phyloP scores from a whole-genome alignment of 1,140 invertebrate genomes.

The Drosophila miranda region DNA sequence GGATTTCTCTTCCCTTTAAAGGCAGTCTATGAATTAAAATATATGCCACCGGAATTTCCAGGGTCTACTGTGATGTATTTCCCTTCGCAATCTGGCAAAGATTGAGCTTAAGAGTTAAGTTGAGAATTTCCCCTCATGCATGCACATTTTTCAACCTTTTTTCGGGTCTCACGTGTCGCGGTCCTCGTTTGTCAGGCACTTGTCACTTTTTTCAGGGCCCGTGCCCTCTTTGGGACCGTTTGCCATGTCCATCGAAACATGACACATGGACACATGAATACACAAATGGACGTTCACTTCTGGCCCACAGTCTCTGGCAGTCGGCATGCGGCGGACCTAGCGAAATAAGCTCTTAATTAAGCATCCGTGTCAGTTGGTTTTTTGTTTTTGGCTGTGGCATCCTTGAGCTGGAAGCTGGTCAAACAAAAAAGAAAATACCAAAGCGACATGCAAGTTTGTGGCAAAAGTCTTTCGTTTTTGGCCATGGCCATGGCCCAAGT shows the following conservation, averaged over 20 bases:
- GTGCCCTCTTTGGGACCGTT: slow-evolving; percentile 36
- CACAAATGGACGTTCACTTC: slow-evolving; percentile 53
- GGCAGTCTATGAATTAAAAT: too few species aligned
- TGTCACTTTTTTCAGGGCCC: slow-evolving; percentile 4
- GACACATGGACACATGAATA: slow-evolving; percentile 43
- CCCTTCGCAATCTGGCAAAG: not conserved
- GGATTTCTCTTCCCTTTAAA: slow-evolving; percentile 3
- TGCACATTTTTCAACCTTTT: slow-evolving; percentile 2
- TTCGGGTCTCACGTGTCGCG: slow-evolving; percentile 24
- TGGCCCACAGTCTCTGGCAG: slow-evolving; percentile 8
- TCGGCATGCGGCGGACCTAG: not conserved
- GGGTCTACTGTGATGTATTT: too few species aligned
- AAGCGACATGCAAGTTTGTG: slow-evolving; percentile 62
- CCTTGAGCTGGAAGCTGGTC: slow-evolving; percentile 37
- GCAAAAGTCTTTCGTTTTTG: slow-evolving; percentile 68
- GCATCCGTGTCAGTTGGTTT: slow-evolving; percentile 66
- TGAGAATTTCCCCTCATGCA: too few species aligned
- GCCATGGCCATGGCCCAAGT: slow-evolving; percentile 37
- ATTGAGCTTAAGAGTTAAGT: not conserved
- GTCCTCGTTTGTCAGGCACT: slow-evolving; percentile 45
- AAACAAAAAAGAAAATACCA: slow-evolving; percentile 33
- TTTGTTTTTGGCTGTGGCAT: slow-evolving; percentile 33
- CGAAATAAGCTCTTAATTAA: slow-evolving; percentile 77
- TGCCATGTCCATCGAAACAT: slow-evolving; percentile 24
- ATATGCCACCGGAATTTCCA: too few species aligned